Evolutionary conservation across 2,888 invertebrate species (phyloP), one percentile per base, ranked within the genome.

Genomic region (Eilema depressum): DNA sequence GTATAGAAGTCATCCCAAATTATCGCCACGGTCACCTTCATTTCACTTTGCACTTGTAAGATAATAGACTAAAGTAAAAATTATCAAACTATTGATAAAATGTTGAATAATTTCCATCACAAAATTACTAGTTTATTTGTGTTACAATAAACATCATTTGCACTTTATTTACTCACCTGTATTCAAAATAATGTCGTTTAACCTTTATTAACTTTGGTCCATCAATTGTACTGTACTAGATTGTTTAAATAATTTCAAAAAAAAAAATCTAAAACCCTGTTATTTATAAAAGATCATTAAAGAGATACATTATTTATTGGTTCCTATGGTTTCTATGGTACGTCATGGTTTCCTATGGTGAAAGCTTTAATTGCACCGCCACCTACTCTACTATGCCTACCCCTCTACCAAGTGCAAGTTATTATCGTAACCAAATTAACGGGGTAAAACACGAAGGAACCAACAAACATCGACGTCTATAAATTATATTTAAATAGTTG

Each of bases 61-160:
- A 59, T 59, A 57, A 28, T n/a, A 59, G 59, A 63, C 26, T n/a
- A 64, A 60, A 66, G 14, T 28, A 62, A n/a, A 14, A 60, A 62
- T 71, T 71, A 63, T 68, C 67, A 26, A 25, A 28, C 2, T 26
- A 28, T 60, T 60, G 71, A 64, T 64, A 71, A 71, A 63, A 47
- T 63, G 61, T 57, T 67, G 62, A 56, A 67, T 25, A 64, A 61
- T 59, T 56, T 66, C 53, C 53, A 53, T 53, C 20, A n/a, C 20
- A 8, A 20, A n/a, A n/a, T 10, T 53, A 53, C 53, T 53, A n/a
- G 20, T 53, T 47, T 60, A 47, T 63, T 71, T 67, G 28, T 65
- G 7, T 17, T 28, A 10, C 63, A 17, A 63, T 33, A 63, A 56
- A 57, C 62, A 66, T 53, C 41, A 61, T 70, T 70, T 56, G 41